Evolutionary conservation across 2,888 invertebrate genomes (phyloP), one percentile per base, ranked within the genome.

Genomic region (Tanaodytes sp.): DNA sequence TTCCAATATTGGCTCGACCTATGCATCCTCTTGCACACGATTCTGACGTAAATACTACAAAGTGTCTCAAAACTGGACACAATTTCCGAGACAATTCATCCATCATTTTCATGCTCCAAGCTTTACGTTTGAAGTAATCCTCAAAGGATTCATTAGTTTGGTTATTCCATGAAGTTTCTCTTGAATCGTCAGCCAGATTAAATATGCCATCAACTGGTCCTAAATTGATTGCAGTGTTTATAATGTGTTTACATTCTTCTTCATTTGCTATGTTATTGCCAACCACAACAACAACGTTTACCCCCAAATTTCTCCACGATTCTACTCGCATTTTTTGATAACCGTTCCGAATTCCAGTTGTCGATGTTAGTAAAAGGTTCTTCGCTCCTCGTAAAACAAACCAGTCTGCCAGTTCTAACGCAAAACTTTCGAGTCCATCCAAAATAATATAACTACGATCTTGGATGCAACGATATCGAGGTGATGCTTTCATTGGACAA

Each of bases 351-450:
- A 95, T 83, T 1, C 96, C 96, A 15, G 89, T 89, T 63, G 95
- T 89, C 0, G 96, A 95, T 0, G 92, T 93, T 0, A 97, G 87
- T 1, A 96, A 88, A 9, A 97, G 76, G 72, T 92, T 91, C 74
- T 87, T 89, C 0, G 92, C 95, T 0, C 96, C 96, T 71, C 96
- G 88, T 49, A 93, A 84, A 45, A 95, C 89, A 77, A 98, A 86
- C 94, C 95, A 96, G 77, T 95, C 92, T 0, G 92, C 91, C 45
- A 97, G 84, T 83, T 97, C 97, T 45, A 97, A 86, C 2, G 97
- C 97, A 80, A 97, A 95, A 0, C 97, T 97, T 37, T 97, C 97
- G 0, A 97, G 87, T 39, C 97, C 96, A 8, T 93, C 93, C 0
- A 91, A 87, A 2, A 93, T 88, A 0, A 93, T 78, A 85, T 93